Evolutionary conservation across 2,888 invertebrate species (phyloP).

Genomic region (Keiferia lycopersicella): DNA sequence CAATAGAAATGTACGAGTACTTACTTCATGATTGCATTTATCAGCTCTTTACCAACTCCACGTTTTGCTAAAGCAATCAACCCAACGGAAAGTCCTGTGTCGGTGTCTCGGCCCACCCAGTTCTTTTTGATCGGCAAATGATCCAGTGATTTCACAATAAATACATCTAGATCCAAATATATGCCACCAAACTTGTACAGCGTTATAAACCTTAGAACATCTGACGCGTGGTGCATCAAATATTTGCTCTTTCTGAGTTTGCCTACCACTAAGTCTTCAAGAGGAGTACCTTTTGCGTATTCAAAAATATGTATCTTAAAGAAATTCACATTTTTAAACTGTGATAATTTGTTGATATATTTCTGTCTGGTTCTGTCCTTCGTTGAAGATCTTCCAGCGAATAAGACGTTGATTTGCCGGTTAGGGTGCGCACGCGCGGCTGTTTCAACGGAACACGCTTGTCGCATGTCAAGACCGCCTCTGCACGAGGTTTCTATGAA

Average conservation of each 20-base stretch:
- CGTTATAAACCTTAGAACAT: constrained; percentile 11
- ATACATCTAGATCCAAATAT: constrained; percentile 17
- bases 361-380: not conserved
- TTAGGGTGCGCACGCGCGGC: constrained; percentile 13
- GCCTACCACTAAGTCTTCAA: not conserved
- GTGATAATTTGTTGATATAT: not conserved
- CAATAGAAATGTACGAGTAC: too few species aligned
- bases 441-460: constrained; percentile 8
- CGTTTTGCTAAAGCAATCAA: not conserved
- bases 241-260: not conserved
- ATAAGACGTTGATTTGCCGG: constrained; percentile 7
- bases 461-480: not conserved
- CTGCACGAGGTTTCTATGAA: constrained; percentile 17
- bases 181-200: constrained; percentile 19
- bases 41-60: not conserved
- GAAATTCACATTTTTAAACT: constrained; percentile 4
- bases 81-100: not conserved
- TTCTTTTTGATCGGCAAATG: constrained; percentile 5
- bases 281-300: constrained; percentile 7
- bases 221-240: constrained; percentile 7
- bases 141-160: constrained; percentile 10
- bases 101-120: constrained; percentile 2
- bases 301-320: not conserved
- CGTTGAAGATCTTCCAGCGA: not conserved
- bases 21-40: not conserved